Conservation (phyloP, 2,888 invertebrate species). For the Aelia acuminata region DNA sequence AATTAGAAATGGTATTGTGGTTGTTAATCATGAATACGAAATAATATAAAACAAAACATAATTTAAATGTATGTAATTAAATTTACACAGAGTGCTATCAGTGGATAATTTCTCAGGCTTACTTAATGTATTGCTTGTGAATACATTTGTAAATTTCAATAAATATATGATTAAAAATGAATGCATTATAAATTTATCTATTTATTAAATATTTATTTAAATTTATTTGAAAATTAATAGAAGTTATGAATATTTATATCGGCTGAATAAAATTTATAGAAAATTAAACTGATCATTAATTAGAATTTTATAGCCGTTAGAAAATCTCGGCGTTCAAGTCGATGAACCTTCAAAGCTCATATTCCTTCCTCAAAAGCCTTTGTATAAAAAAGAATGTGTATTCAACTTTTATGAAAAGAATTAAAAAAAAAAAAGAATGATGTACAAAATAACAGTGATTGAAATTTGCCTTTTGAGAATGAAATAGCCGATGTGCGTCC, state of each 20-base stretch:
- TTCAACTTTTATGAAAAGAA: conserved; percentile 19
- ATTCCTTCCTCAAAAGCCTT: conserved; percentile 1
- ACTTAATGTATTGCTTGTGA: no score
- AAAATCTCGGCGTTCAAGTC: not conserved
- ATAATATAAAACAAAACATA: no score
- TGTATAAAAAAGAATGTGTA: conserved; percentile 35
- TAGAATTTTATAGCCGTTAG: not conserved
- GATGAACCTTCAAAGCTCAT: not conserved
- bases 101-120: no score
- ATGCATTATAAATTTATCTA: no score
- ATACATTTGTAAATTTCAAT: no score
- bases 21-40: no score
- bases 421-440: conserved; percentile 3
- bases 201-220: no score
- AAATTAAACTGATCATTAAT: not conserved
- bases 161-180: no score
- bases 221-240: not conserved
- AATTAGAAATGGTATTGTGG: no score
- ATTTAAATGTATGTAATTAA: no score
- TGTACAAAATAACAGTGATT: not conserved
- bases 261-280: not conserved
- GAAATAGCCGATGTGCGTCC: not conserved
- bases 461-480: not conserved
- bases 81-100: no score
- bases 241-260: not conserved